These are phyloP conservation scores for Nycteola revayana DNA, from an alignment of 2,888 invertebrate species.

Conservation along the genomic window DNA sequence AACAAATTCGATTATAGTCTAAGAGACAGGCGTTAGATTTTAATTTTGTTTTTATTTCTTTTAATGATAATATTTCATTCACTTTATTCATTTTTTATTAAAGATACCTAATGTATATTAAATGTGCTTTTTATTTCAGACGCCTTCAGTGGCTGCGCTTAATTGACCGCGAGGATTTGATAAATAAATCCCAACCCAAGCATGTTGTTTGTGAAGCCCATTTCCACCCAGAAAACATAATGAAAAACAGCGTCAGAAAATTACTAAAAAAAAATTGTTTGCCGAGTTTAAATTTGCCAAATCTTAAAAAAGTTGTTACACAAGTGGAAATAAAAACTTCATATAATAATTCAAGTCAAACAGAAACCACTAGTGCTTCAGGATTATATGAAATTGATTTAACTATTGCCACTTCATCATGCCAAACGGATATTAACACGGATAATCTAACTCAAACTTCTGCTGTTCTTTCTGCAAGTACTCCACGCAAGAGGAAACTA, in stretches of 20 bases:
- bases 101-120: neutral
- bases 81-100: too few relatives aligned
- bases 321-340: neutral
- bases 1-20: too few relatives aligned
- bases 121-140: slow-evolving; percentile 8
- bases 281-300: slow-evolving; percentile 4
- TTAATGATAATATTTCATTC: too few relatives aligned
- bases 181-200: slow-evolving; percentile 3
- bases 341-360: neutral
- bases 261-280: slow-evolving; percentile 5
- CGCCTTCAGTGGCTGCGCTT: slow-evolving; percentile 5
- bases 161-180: slow-evolving; percentile 9
- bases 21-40: too few relatives aligned
- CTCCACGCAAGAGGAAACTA: slow-evolving; percentile 7
- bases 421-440: neutral
- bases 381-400: neutral
- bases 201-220: slow-evolving; percentile 7
- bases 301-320: neutral
- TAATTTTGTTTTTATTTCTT: too few relatives aligned
- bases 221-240: slow-evolving; percentile 7
- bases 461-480: slow-evolving; percentile 6
- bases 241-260: slow-evolving; percentile 1
- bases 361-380: neutral
- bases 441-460: slow-evolving; percentile 3
- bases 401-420: neutral